These are phyloP conservation scores for Enteromius radiatus DNA, from an alignment of 2,797 vertebrate genomes.

Conservation along the genomic window DNA sequence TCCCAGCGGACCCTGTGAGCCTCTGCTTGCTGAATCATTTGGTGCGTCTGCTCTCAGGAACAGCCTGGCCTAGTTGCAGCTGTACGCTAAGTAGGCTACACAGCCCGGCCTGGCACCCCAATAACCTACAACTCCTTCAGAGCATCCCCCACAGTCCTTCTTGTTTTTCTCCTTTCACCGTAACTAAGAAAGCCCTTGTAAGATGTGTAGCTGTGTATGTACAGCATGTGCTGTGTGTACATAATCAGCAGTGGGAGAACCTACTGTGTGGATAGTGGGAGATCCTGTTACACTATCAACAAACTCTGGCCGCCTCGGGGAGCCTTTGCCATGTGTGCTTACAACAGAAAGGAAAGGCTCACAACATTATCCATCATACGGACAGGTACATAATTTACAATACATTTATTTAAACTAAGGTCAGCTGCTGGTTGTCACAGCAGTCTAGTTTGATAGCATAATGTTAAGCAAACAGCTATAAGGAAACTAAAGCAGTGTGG, in stretches of 20 bases:
- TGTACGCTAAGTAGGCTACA: conserved; percentile 65
- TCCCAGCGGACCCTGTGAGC: conserved; percentile 64
- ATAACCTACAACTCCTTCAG: conserved; percentile 48
- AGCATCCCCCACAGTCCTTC: conserved; percentile 10
- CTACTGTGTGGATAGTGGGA: conserved; percentile 28
- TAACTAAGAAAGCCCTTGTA: conserved; percentile 8
- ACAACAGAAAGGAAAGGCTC: conserved; percentile 2
- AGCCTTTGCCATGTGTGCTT: conserved; percentile 19
- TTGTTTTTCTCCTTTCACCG: conserved; percentile 28
- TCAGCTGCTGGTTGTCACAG: conserved; percentile 16
- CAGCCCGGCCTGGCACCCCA: conserved; percentile 56
- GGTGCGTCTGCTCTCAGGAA: conserved; percentile 70
- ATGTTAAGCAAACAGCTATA: not conserved
- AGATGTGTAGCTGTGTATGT: conserved; percentile 9
- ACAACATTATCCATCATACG: conserved; percentile 16
- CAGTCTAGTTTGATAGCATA: not conserved
- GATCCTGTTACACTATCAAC: conserved; percentile 34
- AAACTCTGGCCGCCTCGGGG: conserved; percentile 23
- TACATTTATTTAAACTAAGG: conserved; percentile 22
- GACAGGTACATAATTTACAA: conserved; percentile 9
- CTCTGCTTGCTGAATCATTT: conserved; percentile 68
- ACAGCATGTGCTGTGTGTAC: conserved; percentile 21
- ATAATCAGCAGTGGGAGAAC: conserved; percentile 21
- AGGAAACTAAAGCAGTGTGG: not conserved
- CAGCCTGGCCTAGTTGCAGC: conserved; percentile 75